A percentile compares a stretch with the other conserved stretches of the same genome.
Conservation (phyloP, 2,113 vertebrate species). For the Leucosticte australis region DNA sequence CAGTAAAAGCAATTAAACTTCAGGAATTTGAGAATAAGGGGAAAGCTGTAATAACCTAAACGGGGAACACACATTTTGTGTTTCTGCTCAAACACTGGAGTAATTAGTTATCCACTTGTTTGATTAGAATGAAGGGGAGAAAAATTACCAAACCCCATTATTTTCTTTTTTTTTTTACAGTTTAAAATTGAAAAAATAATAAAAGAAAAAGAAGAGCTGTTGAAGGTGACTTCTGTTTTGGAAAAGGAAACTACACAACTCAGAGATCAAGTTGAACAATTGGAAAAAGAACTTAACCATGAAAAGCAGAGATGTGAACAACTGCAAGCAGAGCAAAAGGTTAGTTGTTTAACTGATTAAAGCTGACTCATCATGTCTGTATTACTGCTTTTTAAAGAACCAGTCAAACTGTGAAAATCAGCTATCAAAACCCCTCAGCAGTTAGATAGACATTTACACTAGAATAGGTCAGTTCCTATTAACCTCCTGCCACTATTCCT, state of each 20-base stretch:
- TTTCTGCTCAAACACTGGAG: neutral
- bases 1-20: neutral
- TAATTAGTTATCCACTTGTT: neutral
- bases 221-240: constrained; percentile 81
- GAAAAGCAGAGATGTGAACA: constrained; percentile 83
- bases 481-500: constrained; percentile 55
- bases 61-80: neutral
- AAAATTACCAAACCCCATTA: neutral
- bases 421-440: constrained; percentile 24
- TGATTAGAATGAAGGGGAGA: neutral
- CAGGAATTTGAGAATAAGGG: neutral
- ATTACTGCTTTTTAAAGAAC: constrained; percentile 30
- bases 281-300: constrained; percentile 80
- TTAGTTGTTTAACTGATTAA: constrained; percentile 69
- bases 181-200: constrained; percentile 93
- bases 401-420: constrained; percentile 38
- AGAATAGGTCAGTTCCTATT: constrained; percentile 60
- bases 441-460: constrained; percentile 49
- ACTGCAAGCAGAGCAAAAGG: constrained; percentile 86
- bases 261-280: constrained; percentile 81
- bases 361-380: neutral
- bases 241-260: constrained; percentile 87
- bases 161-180: constrained; percentile 66
- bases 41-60: neutral
- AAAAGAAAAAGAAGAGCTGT: constrained; percentile 90